Evolutionary conservation across 2,888 invertebrate species (phyloP).

Genomic region (Meandrusa payeni): DNA sequence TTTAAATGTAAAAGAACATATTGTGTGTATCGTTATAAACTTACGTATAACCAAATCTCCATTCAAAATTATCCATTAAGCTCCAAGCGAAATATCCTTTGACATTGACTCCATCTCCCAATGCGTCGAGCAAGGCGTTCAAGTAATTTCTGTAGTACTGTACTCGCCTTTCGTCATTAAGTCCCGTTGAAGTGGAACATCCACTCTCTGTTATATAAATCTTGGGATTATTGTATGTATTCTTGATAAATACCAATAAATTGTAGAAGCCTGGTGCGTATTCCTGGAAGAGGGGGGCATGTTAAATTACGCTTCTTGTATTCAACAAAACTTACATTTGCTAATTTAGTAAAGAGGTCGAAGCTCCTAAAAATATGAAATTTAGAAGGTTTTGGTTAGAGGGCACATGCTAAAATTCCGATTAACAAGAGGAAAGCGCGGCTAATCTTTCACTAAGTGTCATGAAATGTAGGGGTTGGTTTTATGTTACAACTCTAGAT

Average conservation of each 20-base stretch:
- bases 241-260: conserved; percentile 27
- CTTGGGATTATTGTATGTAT: conserved; percentile 29
- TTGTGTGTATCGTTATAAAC: too few species aligned
- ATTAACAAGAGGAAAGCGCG: too few species aligned
- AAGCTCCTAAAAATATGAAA: too few species aligned
- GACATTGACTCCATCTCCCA: conserved; percentile 54
- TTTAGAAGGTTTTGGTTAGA: too few species aligned
- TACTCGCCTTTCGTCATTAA: conserved; percentile 53
- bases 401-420: too few species aligned
- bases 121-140: conserved; percentile 47
- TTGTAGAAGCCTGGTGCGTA: conserved; percentile 31
- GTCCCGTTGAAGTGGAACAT: conserved; percentile 32
- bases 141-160: conserved; percentile 50
- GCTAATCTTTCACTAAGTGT: too few species aligned
- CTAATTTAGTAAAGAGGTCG: too few species aligned
- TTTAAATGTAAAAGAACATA: too few species aligned
- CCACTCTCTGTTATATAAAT: conserved; percentile 75
- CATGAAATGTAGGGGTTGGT: too few species aligned
- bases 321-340: too few species aligned
- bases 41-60: conserved; percentile 72
- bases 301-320: too few species aligned
- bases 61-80: conserved; percentile 82
- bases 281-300: conserved; percentile 29
- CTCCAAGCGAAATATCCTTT: conserved; percentile 78
- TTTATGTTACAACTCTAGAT: too few species aligned